These are phyloP conservation scores for Paramormyrops kingsleyae DNA, from an alignment of 2,113 vertebrate species.

Conservation along the genomic window DNA sequence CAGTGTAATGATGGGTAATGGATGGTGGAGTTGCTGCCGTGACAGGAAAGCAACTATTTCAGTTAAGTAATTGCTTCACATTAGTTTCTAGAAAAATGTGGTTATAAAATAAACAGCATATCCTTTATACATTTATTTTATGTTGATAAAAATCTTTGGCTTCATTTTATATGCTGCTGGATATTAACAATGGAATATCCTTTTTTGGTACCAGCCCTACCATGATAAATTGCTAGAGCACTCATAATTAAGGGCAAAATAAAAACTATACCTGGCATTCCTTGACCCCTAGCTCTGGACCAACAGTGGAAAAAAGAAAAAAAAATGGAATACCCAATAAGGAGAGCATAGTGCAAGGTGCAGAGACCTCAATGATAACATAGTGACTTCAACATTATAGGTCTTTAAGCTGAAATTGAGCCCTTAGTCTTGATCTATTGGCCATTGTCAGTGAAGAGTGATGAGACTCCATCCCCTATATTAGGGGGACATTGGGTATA, in stretches of 20 bases:
- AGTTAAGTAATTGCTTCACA: background rate
- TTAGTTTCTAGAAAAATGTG: background rate
- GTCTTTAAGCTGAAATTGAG: slow-evolving; percentile 75
- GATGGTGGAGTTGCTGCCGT: background rate
- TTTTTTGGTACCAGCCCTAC: background rate
- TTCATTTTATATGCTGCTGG: background rate
- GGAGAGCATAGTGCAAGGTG: slow-evolving; percentile 79
- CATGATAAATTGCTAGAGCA: background rate
- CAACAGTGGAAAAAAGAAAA: background rate
- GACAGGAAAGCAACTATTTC: background rate
- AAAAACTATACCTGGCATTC: background rate
- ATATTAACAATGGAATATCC: background rate
- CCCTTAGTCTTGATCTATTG: slow-evolving; percentile 84
- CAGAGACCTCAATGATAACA: slow-evolving; percentile 86
- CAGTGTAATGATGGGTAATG: background rate
- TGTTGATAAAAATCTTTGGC: background rate
- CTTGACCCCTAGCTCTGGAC: background rate
- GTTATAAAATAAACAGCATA: background rate
- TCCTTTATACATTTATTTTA: background rate
- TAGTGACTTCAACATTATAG: slow-evolving; percentile 90
- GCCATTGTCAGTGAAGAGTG: slow-evolving; percentile 79
- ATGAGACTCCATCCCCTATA: slow-evolving; percentile 42
- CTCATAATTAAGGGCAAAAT: background rate
- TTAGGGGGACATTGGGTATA: slow-evolving; percentile 44
- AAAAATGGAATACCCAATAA: slow-evolving; percentile 60